phyloP scores from a whole-genome alignment of 2,797 vertebrate species.

The Galagoides demidoff region DNA sequence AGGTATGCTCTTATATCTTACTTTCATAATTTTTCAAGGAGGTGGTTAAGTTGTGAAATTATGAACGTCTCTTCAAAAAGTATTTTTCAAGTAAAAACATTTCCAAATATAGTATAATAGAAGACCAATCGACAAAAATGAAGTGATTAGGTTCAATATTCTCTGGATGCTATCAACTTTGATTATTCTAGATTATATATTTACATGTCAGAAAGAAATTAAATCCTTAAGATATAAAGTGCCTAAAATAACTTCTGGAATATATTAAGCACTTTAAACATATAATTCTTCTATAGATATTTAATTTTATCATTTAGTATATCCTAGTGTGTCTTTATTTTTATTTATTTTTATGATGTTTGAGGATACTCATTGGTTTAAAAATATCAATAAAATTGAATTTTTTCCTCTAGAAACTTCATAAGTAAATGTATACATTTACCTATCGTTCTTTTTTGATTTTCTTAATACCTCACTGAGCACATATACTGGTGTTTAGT shows the following conservation, averaged over 20 bases:
- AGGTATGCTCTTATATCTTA: neutral
- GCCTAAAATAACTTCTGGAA: constrained; percentile 41
- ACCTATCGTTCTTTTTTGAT: neutral
- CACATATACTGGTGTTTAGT: neutral
- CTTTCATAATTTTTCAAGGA: neutral
- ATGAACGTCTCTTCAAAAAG: neutral
- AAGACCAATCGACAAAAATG: constrained; percentile 1
- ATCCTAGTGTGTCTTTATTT: neutral
- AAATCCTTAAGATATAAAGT: neutral
- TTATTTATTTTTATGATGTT: constrained; percentile 19
- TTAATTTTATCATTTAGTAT: constrained; percentile 1
- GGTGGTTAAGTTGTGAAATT: neutral
- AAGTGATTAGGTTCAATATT: neutral
- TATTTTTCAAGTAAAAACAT: constrained; percentile 31
- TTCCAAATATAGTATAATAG: neutral
- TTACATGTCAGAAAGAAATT: constrained; percentile 27
- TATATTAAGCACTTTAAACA: neutral
- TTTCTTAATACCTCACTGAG: neutral
- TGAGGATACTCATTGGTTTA: constrained; percentile 5
- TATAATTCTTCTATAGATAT: neutral
- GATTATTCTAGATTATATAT: constrained; percentile 18
- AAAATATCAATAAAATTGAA: constrained; percentile 19
- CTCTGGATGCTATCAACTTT: neutral
- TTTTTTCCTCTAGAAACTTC: neutral
- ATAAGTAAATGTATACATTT: neutral